Evolutionary conservation across 1,140 invertebrate genomes (phyloP).

Genomic region (Atopsyche davidsoni): DNA sequence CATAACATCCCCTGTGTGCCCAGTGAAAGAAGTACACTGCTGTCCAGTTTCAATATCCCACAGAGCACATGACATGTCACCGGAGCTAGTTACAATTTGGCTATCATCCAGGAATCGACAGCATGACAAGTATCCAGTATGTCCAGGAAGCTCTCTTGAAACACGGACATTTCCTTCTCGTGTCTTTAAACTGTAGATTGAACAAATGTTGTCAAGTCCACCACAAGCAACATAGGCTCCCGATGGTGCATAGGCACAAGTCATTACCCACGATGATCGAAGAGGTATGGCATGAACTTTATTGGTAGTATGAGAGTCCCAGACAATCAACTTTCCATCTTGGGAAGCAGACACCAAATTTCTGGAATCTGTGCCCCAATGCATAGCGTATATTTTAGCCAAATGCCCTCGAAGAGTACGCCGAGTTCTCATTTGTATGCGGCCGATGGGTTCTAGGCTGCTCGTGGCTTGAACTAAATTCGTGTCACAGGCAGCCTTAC

Average conservation of each 20-base stretch:
- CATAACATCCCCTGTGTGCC: conserved; percentile 95
- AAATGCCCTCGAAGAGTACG: conserved; percentile 87
- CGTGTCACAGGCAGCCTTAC: conserved; percentile 90
- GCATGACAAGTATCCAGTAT: conserved; percentile 91
- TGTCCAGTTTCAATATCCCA: conserved; percentile 96
- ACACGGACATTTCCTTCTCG: conserved; percentile 91
- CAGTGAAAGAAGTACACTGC: conserved; percentile 87
- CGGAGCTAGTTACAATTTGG: conserved; percentile 55
- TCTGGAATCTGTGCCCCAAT: conserved; percentile 90
- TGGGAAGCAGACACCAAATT: conserved; percentile 88
- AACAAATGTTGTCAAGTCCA: conserved; percentile 93
- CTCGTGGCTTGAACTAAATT: conserved; percentile 79
- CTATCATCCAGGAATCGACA: conserved; percentile 93
- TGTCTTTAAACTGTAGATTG: conserved; percentile 91
- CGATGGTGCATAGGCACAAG: conserved; percentile 90
- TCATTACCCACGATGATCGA: conserved; percentile 94
- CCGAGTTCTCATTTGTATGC: conserved; percentile 92
- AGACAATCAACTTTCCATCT: conserved; percentile 91
- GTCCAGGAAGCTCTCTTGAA: conserved; percentile 84
- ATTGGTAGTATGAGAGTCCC: conserved; percentile 93
- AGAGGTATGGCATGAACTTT: conserved; percentile 93
- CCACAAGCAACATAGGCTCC: conserved; percentile 92
- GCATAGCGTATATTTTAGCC: conserved; percentile 96
- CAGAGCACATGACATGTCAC: conserved; percentile 67
- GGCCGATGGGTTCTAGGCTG: conserved; percentile 83